Base-by-base conservation (phyloP, 2,797 vertebrate species). In the Peromyscus aztecus region DNA sequence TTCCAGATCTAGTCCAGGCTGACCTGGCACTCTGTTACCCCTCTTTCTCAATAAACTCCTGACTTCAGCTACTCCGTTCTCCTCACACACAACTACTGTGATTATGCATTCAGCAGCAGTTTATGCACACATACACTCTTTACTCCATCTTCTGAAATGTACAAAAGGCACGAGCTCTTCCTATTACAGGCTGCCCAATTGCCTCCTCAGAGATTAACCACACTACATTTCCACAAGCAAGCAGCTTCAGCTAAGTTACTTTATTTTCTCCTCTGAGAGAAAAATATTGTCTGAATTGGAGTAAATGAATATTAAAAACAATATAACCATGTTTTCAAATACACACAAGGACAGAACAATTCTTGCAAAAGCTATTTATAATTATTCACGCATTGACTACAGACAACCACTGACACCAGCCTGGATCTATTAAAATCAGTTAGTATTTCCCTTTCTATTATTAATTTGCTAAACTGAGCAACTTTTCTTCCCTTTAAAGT, bases 271-370 rank as follows among this genome's bases (percentile, higher is more conserved):
- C 88, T 80, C 11, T 81, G 9, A 86, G 67, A 95, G 65, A 94
- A 96, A 96, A 97, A 93, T 37, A 88, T n/a, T 90, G 37, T 52
- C 75, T 83, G 83, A 88, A 95, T 85, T 95, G 31, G 73, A 91
- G 61, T 76, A 91, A 80, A 95, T 71, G 59, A 67, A n/a, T 85
- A 63, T 76, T 57, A 87, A 17, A 61, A 37, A 55, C 73, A 82
- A 63, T 77, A 67, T 67, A 55, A 55, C n/a, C 63, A 91, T 80
- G 17, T 59, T 82, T 81, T 89, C 84, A 97, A 92, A 57, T 81
- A 90, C 16, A 90, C 2, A 82, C 31, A 95, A 94, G n/a, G 69
- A 86, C 37, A 91, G 61, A 81, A 17, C 31, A 90, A 91, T 87
- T 97, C 57, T 95, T 76, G 95, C 21, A 87, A 94, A 94, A 95